Base-by-base conservation (phyloP, 2,888 invertebrate species). In the Cephus sareptanus region DNA sequence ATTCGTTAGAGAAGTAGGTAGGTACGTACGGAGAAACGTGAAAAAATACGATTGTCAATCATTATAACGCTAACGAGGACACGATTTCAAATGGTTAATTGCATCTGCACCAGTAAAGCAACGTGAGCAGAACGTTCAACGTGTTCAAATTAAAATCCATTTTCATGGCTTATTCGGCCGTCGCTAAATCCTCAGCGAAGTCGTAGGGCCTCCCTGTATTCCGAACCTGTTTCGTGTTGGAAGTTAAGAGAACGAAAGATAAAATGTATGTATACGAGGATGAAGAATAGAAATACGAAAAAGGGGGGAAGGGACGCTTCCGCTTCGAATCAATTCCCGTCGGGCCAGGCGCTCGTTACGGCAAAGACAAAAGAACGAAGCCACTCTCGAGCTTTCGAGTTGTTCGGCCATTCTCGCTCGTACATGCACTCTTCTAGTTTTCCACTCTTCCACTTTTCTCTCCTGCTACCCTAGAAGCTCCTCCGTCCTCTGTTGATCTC, bases 261-360 rank as follows among this genome's bases (percentile, higher is more conserved):
- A 23, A 56, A 56, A 56, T 56, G 9, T 23, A 56, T 56, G 56
- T 56, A 15, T 2, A 23, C 23, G 56, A 56, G 56, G 56, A 23
- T 71, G 31, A 34, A 23, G 71, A 71, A 71, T 31, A 71, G 71
- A 23, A 30, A 33, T 71, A 31, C 56, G 23, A 56, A 23, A 56
- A 56, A 0, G 2, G 23, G 56, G n/a, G 12, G 31, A 30, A 71
- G 6, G 71, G 31, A 34, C 31, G 12, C 76, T 69, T 79, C 68
- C 75, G 78, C 56, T 34, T 78, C 34, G 75, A 80, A 77, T 80
- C 76, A 76, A 80, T 80, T 80, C 79, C 79, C 81, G 77, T 75
- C 56, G 79, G 76, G 77, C 75, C 34, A 75, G 79, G 76, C 79
- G 77, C 79, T 79, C 78, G 81, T 79, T 79, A 76, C 37, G 23